These are phyloP conservation scores for Agrochola litura DNA, from an alignment of 2,888 invertebrate species.

Conservation along the genomic window DNA sequence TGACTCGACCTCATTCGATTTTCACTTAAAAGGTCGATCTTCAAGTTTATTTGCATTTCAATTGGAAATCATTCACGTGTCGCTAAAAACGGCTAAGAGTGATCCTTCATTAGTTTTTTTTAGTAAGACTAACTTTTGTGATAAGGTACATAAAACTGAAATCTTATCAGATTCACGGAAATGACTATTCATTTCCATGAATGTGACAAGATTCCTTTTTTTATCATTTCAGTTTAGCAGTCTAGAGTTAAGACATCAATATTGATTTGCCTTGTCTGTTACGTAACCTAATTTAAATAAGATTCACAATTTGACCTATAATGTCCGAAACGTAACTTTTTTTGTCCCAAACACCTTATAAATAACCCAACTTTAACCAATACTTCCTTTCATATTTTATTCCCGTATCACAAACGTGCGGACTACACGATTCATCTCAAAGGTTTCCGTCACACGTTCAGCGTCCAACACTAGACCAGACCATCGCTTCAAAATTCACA, in stretches of 20 bases:
- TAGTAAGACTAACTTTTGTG: not conserved
- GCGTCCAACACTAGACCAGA: constrained; percentile 17
- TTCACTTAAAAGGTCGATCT: constrained; percentile 27
- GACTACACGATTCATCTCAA: constrained; percentile 22
- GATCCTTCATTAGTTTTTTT: constrained; percentile 1
- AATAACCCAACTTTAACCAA: constrained; percentile 31
- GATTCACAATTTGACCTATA: not conserved
- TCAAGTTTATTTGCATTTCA: constrained; percentile 36
- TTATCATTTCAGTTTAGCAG: not conserved
- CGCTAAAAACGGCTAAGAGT: not conserved
- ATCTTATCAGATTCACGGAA: not conserved
- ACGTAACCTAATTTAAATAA: not conserved
- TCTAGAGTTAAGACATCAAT: not conserved
- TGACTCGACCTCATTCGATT: constrained; percentile 22
- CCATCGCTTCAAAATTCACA: constrained; percentile 46
- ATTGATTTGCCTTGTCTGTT: not conserved
- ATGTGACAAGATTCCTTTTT: not conserved
- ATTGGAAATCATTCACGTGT: constrained; percentile 28
- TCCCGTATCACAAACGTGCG: constrained; percentile 15
- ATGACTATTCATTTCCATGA: not conserved
- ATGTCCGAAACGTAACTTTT: not conserved
- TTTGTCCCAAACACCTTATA: not conserved
- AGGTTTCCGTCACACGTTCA: constrained; percentile 15
- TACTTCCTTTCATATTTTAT: constrained; percentile 31
- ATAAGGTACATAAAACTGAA: not conserved